These are phyloP conservation scores for Lophius piscatorius DNA, from an alignment of 2,113 vertebrate species.

Conservation along the genomic window DNA sequence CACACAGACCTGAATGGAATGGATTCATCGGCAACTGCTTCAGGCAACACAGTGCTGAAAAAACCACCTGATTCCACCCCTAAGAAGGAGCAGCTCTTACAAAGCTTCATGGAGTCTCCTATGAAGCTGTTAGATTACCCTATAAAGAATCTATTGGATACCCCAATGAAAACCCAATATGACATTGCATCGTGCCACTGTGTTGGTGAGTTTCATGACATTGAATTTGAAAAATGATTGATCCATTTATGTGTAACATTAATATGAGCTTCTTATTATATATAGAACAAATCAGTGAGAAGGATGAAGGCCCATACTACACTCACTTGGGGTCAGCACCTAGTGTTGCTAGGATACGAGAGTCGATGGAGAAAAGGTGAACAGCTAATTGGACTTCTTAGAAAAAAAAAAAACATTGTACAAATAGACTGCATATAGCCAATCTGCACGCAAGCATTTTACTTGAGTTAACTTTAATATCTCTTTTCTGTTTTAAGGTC, in stretches of 20 bases:
- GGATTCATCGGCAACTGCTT: constrained; percentile 50
- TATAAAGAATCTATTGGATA: constrained; percentile 93
- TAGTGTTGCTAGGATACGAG: constrained; percentile 91
- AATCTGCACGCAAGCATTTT: no score
- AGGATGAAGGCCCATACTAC: constrained; percentile 99
- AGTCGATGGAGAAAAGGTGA: constrained; percentile 96
- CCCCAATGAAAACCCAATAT: constrained; percentile 95
- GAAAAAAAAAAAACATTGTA: constrained; percentile 38
- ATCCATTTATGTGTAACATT: constrained; percentile 15
- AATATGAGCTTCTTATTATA: constrained; percentile 23
- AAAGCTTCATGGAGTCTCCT: constrained; percentile 93
- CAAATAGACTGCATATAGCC: no score
- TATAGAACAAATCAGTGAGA: constrained; percentile 97
- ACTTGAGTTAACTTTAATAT: constrained; percentile 15
- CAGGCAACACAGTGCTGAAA: constrained; percentile 48
- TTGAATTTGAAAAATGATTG: constrained; percentile 5
- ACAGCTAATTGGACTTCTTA: constrained; percentile 61
- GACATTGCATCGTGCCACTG: constrained; percentile 96
- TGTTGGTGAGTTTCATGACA: constrained; percentile 85
- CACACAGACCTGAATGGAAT: constrained; percentile 73
- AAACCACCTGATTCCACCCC: constrained; percentile 85
- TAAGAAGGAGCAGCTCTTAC: constrained; percentile 88
- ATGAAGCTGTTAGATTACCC: constrained; percentile 92
- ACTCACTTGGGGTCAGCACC: constrained; percentile 96
- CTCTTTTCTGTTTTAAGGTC: constrained; percentile 78